phyloP scores from a whole-genome alignment of 2,888 invertebrate species.

The Corythucha ciliata region DNA sequence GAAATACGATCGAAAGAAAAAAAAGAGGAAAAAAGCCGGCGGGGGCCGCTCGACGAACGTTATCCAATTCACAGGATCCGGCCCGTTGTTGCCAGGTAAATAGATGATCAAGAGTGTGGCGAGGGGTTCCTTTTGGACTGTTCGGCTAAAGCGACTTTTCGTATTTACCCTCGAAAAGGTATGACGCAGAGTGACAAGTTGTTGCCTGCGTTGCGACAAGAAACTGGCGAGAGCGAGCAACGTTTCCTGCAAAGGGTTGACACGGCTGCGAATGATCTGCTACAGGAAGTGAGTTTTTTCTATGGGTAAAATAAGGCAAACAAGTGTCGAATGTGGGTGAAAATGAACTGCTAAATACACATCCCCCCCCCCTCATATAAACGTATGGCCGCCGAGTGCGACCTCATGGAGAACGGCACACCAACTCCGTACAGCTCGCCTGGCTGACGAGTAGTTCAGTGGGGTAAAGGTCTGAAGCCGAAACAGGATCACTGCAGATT shows the following conservation, averaged over 20 bases:
- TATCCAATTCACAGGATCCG: constrained; percentile 29
- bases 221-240: constrained; percentile 53
- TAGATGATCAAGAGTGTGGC: background rate
- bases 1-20: constrained; percentile 40
- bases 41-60: constrained; percentile 39
- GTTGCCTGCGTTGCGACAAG: constrained; percentile 22
- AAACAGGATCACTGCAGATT: too few species aligned
- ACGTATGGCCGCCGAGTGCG: too few species aligned
- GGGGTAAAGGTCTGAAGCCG: too few species aligned
- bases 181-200: constrained; percentile 16
- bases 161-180: background rate
- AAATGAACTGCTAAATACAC: too few species aligned
- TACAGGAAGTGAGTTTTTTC: constrained; percentile 44
- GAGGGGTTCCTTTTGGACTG: background rate
- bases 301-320: too few species aligned
- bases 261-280: constrained; percentile 52
- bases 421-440: too few species aligned
- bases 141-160: background rate
- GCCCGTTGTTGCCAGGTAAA: constrained; percentile 29
- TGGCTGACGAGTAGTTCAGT: too few species aligned
- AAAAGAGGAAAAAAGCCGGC: constrained; percentile 35
- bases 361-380: too few species aligned
- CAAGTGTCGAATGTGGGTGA: too few species aligned
- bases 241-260: constrained; percentile 57
- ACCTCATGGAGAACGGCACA: too few species aligned